Percentiles rank a stretch among this genome's conserved stretches.
These are phyloP conservation scores for Nematolebias whitei DNA, from an alignment of 2,113 vertebrate species.

Conservation along the genomic window DNA sequence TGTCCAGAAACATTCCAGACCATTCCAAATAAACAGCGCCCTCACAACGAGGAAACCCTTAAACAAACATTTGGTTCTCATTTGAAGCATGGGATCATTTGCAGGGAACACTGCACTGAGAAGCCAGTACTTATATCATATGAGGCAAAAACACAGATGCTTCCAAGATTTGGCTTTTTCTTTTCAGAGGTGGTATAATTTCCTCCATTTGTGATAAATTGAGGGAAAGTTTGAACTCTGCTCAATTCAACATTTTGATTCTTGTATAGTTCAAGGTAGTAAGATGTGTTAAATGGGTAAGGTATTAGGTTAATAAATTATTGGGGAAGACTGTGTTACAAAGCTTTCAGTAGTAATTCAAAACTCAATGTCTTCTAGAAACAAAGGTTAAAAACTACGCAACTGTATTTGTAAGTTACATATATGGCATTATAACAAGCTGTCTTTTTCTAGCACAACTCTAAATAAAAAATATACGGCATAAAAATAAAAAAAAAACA, in stretches of 20 bases:
- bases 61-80: slow-evolving; percentile 81
- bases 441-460: too few relatives aligned
- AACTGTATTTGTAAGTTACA: too few relatives aligned
- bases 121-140: slow-evolving; percentile 37
- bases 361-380: too few relatives aligned
- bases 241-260: not conserved
- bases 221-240: slow-evolving; percentile 32
- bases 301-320: not conserved
- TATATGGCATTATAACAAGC: too few relatives aligned
- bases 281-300: slow-evolving; percentile 9
- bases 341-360: too few relatives aligned
- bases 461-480: too few relatives aligned
- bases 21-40: slow-evolving; percentile 74
- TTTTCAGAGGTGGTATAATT: slow-evolving; percentile 4
- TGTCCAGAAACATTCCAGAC: slow-evolving; percentile 71
- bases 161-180: slow-evolving; percentile 32
- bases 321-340: not conserved
- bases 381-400: too few relatives aligned
- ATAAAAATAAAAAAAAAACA: too few relatives aligned
- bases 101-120: slow-evolving; percentile 41
- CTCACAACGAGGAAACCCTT: slow-evolving; percentile 71
- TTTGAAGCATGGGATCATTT: slow-evolving; percentile 57
- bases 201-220: slow-evolving; percentile 14
- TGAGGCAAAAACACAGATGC: slow-evolving; percentile 31
- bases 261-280: not conserved